These are phyloP conservation scores for Chrysocyon brachyurus DNA, from an alignment of 2,797 vertebrate genomes.

Conservation along the genomic window DNA sequence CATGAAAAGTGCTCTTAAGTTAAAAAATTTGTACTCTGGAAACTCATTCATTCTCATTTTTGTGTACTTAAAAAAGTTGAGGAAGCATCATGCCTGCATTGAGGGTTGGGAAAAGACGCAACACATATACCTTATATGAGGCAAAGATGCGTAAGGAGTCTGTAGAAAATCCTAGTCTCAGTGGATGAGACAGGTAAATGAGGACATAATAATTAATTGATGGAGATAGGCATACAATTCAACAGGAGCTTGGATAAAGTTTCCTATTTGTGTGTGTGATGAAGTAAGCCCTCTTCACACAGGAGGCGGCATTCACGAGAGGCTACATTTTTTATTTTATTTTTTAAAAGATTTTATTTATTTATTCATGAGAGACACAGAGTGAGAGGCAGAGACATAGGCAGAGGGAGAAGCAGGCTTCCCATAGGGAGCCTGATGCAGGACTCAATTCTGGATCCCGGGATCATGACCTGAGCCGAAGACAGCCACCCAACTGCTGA, in stretches of 20 bases:
- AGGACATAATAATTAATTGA: background rate
- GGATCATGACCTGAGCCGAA: no score
- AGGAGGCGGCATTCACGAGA: background rate
- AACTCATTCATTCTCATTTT: background rate
- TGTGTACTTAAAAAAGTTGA: background rate
- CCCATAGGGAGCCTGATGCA: no score
- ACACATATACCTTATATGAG: no score
- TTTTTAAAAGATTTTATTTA: no score
- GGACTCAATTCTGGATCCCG: no score
- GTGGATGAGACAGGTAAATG: background rate
- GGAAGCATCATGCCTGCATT: fast-evolving
- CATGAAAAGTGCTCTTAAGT: background rate
- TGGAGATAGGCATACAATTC: no score
- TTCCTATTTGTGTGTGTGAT: background rate
- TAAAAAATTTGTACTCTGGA: background rate
- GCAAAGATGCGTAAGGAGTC: background rate
- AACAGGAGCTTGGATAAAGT: background rate
- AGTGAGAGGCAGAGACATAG: no score
- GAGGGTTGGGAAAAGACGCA: background rate
- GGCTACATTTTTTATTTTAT: no score
- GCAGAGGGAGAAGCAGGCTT: no score
- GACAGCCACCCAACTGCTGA: no score
- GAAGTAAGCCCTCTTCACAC: background rate
- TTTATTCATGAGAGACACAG: no score
- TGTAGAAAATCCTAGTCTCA: background rate